Conservation (phyloP, 2,797 vertebrate genomes). For the Spinus pinus region DNA sequence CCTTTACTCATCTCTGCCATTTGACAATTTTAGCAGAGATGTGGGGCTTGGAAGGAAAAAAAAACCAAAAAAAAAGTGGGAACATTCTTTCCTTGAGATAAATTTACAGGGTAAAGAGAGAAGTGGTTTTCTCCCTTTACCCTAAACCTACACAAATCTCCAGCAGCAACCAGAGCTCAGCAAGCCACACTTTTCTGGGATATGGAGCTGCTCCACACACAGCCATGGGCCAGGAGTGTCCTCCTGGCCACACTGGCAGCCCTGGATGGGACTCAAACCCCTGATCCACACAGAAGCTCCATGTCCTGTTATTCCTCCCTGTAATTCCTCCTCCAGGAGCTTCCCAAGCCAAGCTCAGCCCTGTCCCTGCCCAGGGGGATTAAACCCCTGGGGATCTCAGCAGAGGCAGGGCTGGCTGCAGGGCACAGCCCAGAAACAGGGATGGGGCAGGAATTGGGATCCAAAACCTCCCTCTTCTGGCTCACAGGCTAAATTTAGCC, state of each 20-base stretch:
- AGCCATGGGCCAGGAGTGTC: background rate
- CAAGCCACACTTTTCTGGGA: background rate
- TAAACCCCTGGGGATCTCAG: background rate
- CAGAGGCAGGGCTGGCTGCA: rapidly evolving
- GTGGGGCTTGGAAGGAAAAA: background rate
- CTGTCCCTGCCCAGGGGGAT: background rate
- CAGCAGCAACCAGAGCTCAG: background rate
- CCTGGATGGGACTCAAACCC: rapidly evolving
- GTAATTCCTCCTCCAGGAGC: background rate
- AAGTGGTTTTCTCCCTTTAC: background rate
- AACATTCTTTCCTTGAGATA: background rate
- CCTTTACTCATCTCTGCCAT: background rate
- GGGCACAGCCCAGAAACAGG: background rate
- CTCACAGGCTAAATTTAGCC: background rate
- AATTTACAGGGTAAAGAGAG: background rate
- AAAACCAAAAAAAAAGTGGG: background rate
- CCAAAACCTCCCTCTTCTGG: background rate
- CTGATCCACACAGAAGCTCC: rapidly evolving
- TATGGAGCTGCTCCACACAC: rapidly evolving
- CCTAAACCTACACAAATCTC: background rate
- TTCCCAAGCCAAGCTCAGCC: rapidly evolving
- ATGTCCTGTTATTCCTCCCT: background rate
- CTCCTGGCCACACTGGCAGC: background rate
- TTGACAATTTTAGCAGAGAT: background rate
- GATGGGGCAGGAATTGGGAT: background rate